Evolutionary conservation across 2,888 invertebrate species (phyloP), one percentile per base, ranked within the genome.

Genomic region (Thecocarcelia acutangulata): DNA sequence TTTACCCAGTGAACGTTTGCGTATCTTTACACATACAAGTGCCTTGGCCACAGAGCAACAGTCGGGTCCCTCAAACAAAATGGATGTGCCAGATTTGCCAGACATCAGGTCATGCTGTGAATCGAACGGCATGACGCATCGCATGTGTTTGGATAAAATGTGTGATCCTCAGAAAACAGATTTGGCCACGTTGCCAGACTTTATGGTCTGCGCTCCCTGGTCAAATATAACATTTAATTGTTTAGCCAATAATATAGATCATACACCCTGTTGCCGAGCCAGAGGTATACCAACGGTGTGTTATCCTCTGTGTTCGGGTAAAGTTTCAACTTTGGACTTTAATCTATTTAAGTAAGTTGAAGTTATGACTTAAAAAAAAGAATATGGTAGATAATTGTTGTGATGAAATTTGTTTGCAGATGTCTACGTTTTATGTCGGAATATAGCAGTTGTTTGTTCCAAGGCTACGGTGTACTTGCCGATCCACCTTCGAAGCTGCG

Each of bases 191-290:
- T 84, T 91, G 79, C 95, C 96, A 54, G 96, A 96, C 89, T 92
- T 96, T 88, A 96, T 97, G 95, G 96, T 96, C 50, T 97, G 96
- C 90, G 96, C 96, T 0, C 96, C 96, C 0, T 96, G 96, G 96
- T 95, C 96, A 0, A 93, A 94, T 3, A 94, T 94, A 33, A 95
- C 96, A 0, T 96, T 96, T 89, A 93, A 94, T 11, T 96, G 96
- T 86, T 91, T 96, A 77, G 94, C 95, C 52, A 95, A 96, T 84
- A 94, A 95, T 1, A 92, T 94, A 87, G 96, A 97, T 91, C 96
- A 96, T 89, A 94, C 95, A 0, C 94, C 95, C 0, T 97, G 96
- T 90, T 96, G 96, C 87, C 92, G 93, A 28, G 93, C 94, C 0
- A 91, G 95, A 64, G 96, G 96, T 0, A 92, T 97, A 37, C 96